Percentiles rank a stretch among this genome's conserved stretches.
phyloP scores from a whole-genome alignment of 2,888 invertebrate genomes.

The Acronicta psi region DNA sequence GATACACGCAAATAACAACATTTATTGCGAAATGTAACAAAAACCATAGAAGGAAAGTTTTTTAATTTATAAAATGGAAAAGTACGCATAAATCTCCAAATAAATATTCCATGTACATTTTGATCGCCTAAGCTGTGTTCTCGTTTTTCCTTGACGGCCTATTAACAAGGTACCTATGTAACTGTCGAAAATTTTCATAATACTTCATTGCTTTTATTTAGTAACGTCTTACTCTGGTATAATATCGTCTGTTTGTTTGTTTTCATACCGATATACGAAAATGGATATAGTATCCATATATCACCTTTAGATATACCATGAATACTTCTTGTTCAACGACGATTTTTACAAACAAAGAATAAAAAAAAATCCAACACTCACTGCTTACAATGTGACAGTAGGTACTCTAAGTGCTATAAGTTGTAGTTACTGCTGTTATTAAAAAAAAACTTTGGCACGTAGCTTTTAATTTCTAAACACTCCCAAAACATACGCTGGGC shows the following conservation, averaged over 20 bases:
- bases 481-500: too few relatives aligned
- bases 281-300: too few relatives aligned
- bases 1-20: too few relatives aligned
- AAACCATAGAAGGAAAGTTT: background rate
- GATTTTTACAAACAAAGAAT: too few relatives aligned
- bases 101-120: conserved; percentile 41
- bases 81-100: conserved; percentile 24
- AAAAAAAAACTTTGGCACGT: too few relatives aligned
- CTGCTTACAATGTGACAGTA: too few relatives aligned
- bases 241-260: conserved; percentile 35
- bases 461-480: too few relatives aligned
- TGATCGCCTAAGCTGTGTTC: conserved; percentile 33
- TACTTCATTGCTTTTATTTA: conserved; percentile 33
- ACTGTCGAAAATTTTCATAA: conserved; percentile 44
- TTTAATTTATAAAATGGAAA: conserved; percentile 38
- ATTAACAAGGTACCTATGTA: conserved; percentile 29
- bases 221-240: conserved; percentile 12
- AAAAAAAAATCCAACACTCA: too few relatives aligned
- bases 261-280: background rate
- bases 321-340: too few relatives aligned
- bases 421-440: too few relatives aligned
- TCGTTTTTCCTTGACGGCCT: conserved; percentile 28
- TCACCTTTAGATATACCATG: too few relatives aligned
- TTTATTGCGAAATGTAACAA: background rate
- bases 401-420: too few relatives aligned